Evolutionary conservation across 2,888 invertebrate species (phyloP).

Genomic region (Apoderus coryli): DNA sequence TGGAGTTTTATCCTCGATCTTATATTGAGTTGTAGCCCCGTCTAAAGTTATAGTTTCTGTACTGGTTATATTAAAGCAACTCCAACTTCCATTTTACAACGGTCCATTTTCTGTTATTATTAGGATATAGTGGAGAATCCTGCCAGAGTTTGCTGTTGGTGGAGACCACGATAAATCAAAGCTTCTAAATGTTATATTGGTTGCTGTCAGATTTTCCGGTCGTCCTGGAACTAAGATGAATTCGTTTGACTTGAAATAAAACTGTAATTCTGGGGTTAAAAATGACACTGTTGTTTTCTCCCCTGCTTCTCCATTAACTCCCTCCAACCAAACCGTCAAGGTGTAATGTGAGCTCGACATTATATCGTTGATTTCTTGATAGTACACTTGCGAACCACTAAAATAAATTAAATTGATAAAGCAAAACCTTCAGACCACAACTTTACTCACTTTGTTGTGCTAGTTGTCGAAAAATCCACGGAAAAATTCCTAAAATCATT

Average conservation of each 20-base stretch:
- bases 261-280: conserved; percentile 8
- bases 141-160: conserved; percentile 9
- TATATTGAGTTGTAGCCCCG: neutral
- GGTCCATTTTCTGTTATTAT: neutral
- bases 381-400: no score
- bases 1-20: neutral
- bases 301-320: conserved; percentile 8
- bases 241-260: no score
- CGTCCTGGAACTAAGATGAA: conserved; percentile 8
- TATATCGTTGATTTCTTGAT: conserved; percentile 3
- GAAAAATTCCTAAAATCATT: neutral
- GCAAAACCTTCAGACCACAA: no score
- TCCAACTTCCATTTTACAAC: neutral
- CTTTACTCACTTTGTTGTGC: neutral
- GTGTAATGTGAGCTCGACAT: conserved; percentile 11
- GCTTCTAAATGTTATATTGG: neutral
- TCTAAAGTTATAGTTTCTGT: neutral
- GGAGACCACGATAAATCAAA: conserved; percentile 7
- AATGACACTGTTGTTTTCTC: conserved; percentile 1
- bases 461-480: no score
- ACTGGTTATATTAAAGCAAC: neutral
- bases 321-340: conserved; percentile 7
- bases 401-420: no score
- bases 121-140: conserved; percentile 7
- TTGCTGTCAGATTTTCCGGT: neutral